phyloP scores from a whole-genome alignment of 2,113 vertebrate species.

The Petrocephalus zakoni region DNA sequence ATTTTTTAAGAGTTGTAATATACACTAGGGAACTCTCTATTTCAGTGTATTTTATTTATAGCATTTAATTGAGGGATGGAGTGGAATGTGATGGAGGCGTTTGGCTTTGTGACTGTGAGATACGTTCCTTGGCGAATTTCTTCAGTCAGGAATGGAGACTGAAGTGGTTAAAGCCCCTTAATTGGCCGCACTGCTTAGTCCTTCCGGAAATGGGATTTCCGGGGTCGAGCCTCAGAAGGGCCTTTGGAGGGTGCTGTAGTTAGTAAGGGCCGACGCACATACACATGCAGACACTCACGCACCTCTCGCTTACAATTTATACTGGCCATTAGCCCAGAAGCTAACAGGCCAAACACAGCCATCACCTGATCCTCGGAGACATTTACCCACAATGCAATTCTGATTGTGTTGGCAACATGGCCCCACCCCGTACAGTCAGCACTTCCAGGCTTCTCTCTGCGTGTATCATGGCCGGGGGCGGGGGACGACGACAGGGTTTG shows the following conservation, averaged over 20 bases:
- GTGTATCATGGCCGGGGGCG: background rate
- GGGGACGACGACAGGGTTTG: conserved; percentile 24
- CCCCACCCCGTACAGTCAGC: background rate
- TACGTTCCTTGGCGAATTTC: background rate
- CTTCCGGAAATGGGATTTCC: background rate
- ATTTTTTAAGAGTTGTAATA: conserved; percentile 62
- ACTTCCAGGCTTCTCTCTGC: background rate
- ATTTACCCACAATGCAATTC: background rate
- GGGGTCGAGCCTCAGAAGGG: background rate
- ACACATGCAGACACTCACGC: background rate
- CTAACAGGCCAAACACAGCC: background rate
- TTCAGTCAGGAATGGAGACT: background rate
- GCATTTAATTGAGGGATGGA: conserved; percentile 62
- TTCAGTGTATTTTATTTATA: conserved; percentile 71
- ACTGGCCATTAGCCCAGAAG: background rate
- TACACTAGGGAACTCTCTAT: conserved; percentile 62
- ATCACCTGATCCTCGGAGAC: background rate
- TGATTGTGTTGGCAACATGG: background rate
- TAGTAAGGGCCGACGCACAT: background rate
- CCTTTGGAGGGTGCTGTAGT: background rate
- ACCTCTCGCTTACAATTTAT: background rate
- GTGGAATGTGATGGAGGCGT: conserved; percentile 43
- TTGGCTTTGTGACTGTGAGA: conserved; percentile 56
- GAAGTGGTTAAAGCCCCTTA: background rate
- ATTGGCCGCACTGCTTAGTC: background rate